These are phyloP conservation scores for Clangula hyemalis DNA, from an alignment of 2,797 vertebrate genomes.

Conservation along the genomic window DNA sequence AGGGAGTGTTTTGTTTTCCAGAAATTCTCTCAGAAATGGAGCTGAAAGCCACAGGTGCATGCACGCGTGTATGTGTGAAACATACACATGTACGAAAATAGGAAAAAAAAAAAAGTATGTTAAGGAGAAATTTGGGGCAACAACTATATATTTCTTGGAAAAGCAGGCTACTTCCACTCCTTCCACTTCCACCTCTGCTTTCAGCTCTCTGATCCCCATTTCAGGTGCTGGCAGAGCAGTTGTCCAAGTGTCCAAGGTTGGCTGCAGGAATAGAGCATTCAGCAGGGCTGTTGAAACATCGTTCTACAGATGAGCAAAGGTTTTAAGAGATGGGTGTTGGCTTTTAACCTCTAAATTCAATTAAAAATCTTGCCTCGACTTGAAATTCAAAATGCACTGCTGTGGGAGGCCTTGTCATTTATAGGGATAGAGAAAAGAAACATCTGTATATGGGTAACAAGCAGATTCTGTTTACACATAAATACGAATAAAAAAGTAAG, in stretches of 20 bases:
- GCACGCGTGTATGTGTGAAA: neutral
- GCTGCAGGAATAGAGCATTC: neutral
- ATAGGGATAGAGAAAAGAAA: neutral
- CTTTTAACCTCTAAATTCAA: neutral
- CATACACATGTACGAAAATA: rapidly evolving
- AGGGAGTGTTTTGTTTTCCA: neutral
- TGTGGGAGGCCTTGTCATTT: neutral
- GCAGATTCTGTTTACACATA: conserved; percentile 41
- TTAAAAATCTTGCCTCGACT: neutral
- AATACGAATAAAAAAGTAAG: neutral
- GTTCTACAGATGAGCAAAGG: neutral
- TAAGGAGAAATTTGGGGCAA: neutral
- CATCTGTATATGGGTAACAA: conserved; percentile 30
- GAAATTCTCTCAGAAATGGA: rapidly evolving
- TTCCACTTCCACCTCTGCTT: neutral
- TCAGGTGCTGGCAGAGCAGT: neutral
- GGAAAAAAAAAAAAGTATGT: neutral
- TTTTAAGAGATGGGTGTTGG: neutral
- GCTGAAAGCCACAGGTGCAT: rapidly evolving
- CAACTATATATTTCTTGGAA: neutral
- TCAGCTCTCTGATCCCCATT: neutral
- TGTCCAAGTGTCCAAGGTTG: neutral
- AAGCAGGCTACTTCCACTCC: neutral
- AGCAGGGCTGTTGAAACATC: neutral
- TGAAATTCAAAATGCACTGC: neutral